Evolutionary conservation across 2,888 invertebrate species (phyloP).

Genomic region (Drosophila trichaetosa): DNA sequence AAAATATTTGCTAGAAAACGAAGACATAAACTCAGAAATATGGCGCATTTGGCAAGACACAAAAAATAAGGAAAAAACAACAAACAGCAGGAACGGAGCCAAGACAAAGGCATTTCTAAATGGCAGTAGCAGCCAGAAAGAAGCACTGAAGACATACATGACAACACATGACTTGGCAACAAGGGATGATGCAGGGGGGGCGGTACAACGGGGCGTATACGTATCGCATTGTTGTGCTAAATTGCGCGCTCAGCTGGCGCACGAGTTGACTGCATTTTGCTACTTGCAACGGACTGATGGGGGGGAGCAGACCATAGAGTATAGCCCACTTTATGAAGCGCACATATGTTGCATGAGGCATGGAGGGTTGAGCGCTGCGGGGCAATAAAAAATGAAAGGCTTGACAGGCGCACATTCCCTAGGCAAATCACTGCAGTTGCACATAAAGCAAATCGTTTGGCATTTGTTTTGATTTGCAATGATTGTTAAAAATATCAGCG

Average conservation of each 20-base stretch:
- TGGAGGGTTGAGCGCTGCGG: conserved; percentile 27
- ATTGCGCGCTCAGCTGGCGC: conserved; percentile 82
- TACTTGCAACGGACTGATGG: conserved; percentile 52
- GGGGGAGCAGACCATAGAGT: background rate
- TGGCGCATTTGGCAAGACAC: conserved; percentile 78
- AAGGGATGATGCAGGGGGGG: background rate
- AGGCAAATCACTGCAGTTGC: conserved; percentile 81
- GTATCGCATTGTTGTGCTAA: conserved; percentile 80
- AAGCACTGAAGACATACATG: conserved; percentile 39
- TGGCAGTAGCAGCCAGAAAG: conserved; percentile 60
- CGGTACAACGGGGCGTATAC: conserved; percentile 70
- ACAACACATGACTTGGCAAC: conserved; percentile 47
- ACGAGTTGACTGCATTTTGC: conserved; percentile 79
- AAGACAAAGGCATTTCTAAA: conserved; percentile 79
- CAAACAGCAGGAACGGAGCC: conserved; percentile 39
- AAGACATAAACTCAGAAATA: conserved; percentile 79
- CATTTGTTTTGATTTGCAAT: conserved; percentile 81
- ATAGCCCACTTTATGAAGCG: conserved; percentile 73
- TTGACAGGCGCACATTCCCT: conserved; percentile 65
- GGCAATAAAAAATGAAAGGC: conserved; percentile 77
- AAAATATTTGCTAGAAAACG: conserved; percentile 77
- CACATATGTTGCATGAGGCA: conserved; percentile 69
- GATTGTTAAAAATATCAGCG: conserved; percentile 67
- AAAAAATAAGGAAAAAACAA: conserved; percentile 39
- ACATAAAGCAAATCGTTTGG: conserved; percentile 82